Evolutionary conservation across 2,888 invertebrate species (phyloP).

Genomic region (Agonopterix alstromeriana): DNA sequence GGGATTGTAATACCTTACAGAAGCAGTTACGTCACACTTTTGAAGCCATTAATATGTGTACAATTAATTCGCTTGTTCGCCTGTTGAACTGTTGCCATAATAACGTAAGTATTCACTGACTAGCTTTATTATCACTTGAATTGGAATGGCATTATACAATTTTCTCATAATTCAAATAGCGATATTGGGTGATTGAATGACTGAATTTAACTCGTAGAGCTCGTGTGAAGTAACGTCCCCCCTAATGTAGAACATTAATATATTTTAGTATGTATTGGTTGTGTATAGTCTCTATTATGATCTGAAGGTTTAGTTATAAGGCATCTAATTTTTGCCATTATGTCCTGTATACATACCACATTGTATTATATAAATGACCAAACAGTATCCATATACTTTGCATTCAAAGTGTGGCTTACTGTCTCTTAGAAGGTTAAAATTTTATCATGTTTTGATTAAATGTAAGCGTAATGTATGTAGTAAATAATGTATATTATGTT

Average conservation of each 20-base stretch:
- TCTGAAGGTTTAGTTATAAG: conserved; percentile 31
- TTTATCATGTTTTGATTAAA: no score
- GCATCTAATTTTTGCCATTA: conserved; percentile 5
- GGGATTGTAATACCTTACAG: no score
- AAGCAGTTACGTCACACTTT: no score
- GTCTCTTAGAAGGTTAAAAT: neutral
- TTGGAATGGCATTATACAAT: conserved; percentile 17
- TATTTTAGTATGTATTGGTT: conserved; percentile 41
- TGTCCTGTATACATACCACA: conserved; percentile 9
- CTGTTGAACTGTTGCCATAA: conserved; percentile 53
- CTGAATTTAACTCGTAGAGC: conserved; percentile 56
- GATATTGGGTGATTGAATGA: conserved; percentile 28
- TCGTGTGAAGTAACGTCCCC: conserved; percentile 16
- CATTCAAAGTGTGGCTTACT: conserved; percentile 40
- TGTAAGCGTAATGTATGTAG: no score
- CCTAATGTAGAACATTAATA: conserved; percentile 16
- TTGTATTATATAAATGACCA: conserved; percentile 5
- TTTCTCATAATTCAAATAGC: conserved; percentile 1
- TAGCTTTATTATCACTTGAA: conserved; percentile 18
- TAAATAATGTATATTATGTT: neutral
- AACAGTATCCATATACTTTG: conserved; percentile 39
- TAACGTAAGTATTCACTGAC: conserved; percentile 37
- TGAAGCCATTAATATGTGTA: conserved; percentile 44
- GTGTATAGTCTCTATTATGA: conserved; percentile 37
- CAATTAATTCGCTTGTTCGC: conserved; percentile 46